These are phyloP conservation scores for Euschistus heros DNA, from an alignment of 1,140 invertebrate genomes.

Conservation along the genomic window DNA sequence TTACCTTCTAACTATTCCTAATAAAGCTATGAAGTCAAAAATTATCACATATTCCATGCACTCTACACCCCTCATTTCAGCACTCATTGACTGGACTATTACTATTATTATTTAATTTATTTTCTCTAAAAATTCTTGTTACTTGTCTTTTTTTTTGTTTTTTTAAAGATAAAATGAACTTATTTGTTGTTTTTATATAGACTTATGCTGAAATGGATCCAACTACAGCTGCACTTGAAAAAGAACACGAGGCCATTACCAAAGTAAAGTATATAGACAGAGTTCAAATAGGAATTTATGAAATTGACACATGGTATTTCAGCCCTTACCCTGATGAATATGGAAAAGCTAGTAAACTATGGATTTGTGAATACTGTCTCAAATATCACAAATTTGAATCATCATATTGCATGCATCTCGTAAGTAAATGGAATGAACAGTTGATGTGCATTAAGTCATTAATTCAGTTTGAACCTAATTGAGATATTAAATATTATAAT, in stretches of 20 bases:
- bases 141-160: background rate
- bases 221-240: slow-evolving; percentile 90
- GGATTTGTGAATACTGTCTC: slow-evolving; percentile 95
- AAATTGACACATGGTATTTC: slow-evolving; percentile 99
- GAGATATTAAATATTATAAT: too few relatives aligned
- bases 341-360: slow-evolving; percentile 86
- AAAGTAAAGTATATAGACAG: slow-evolving; percentile 98
- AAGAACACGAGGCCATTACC: slow-evolving; percentile 95
- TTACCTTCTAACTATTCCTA: too few relatives aligned
- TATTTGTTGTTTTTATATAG: slow-evolving; percentile 24
- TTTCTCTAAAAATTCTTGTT: background rate
- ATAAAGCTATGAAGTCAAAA: too few relatives aligned
- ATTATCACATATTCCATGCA: too few relatives aligned
- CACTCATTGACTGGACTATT: too few relatives aligned
- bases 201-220: slow-evolving; percentile 34
- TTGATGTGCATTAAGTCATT: too few relatives aligned
- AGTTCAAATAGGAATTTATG: slow-evolving; percentile 91
- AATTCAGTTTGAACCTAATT: too few relatives aligned
- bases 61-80: too few relatives aligned
- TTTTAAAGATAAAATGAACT: background rate
- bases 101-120: background rate
- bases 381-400: slow-evolving; percentile 93
- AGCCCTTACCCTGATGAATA: slow-evolving; percentile 97
- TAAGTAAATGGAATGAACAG: slow-evolving; percentile 33
- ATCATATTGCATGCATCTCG: slow-evolving; percentile 75